phyloP scores from a whole-genome alignment of 2,888 invertebrate species.

The Seira musarum region DNA sequence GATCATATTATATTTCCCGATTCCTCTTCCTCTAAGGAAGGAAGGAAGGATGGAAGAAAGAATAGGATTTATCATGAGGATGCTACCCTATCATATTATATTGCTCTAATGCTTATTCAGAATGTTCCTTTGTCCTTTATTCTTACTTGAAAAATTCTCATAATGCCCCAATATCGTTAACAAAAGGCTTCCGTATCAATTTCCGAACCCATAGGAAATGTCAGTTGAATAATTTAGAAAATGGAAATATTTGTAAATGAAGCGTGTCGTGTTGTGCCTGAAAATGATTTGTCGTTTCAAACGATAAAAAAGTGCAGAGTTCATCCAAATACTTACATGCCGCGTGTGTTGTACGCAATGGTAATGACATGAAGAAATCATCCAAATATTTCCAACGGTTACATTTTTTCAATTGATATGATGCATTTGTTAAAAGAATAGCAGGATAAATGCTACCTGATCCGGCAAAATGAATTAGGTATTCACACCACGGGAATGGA shows the following conservation, averaged over 20 bases:
- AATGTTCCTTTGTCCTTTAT: not conserved
- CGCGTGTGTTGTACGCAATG: not conserved
- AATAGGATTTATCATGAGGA: not conserved
- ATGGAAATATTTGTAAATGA: not conserved
- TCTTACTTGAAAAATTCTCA: not conserved
- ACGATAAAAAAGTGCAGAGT: slow-evolving; percentile 25
- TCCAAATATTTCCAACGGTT: too few relatives aligned
- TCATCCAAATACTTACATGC: slow-evolving; percentile 30
- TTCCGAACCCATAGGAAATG: not conserved
- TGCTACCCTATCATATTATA: not conserved
- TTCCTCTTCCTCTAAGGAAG: too few relatives aligned
- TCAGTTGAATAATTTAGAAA: not conserved
- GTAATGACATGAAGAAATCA: not conserved
- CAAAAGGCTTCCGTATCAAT: not conserved
- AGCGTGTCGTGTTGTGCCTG: not conserved
- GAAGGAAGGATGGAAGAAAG: not conserved
- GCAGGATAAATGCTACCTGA: not conserved
- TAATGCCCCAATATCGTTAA: too few relatives aligned
- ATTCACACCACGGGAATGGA: not conserved
- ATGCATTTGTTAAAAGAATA: not conserved
- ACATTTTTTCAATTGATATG: not conserved
- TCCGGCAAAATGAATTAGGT: not conserved
- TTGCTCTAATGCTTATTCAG: not conserved
- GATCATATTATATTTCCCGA: not conserved
- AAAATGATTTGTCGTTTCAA: not conserved